Base-by-base conservation (phyloP, 2,113 vertebrate species). In the Pachycephala philippinensis region DNA sequence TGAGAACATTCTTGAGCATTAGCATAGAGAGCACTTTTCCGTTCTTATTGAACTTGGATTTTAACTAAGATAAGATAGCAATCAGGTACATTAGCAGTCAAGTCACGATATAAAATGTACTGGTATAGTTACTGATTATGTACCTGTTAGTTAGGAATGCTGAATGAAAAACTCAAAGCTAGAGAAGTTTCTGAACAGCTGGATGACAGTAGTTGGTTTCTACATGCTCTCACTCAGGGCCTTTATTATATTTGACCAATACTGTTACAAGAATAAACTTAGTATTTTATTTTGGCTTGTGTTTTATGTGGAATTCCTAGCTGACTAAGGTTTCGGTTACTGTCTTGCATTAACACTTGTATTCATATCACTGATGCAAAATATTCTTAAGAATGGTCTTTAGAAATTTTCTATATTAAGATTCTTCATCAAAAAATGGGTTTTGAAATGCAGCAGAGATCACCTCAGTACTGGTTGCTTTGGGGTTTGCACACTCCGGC, bases 11-110 rank as follows among this genome's bases (percentile, higher is more conserved):
- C 21, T 79, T 12, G 20, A 59, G 9, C 15, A 47, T 72, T 78
- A 83, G 42, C 54, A 50, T 82, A 72, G 79, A 71, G 16, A 60
- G 18, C 37, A 61, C 13, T 87, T 85, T 49, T 9, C 26, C 2
- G 1, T 90, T 80, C 40, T 66, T 74, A 39, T 24, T 86, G 31
- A 85, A 74, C 39, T 7, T 84, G 37, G 64, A 66, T 94, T 78
- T 91, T 87, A 84, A 70, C 45, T 28, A 50, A 90, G 75, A 84
- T 93, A 87, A 95, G 95, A 86, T 80, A 77, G 20, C 0, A 2
- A 84, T 83, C 68, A 35, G 42, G 13, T 81, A 7, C 27, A 56
- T 95, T 96, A 93, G 68, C 40, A 96, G 92, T 95, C 92, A 84
- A 90, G 79, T 96, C 95, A 96, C 26, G 13, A 39, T 90, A 60